Percentiles rank a stretch among this genome's conserved stretches.
Evolutionary conservation across 2,797 vertebrate genomes (phyloP).

Genomic region (Passerculus sandwichensis): DNA sequence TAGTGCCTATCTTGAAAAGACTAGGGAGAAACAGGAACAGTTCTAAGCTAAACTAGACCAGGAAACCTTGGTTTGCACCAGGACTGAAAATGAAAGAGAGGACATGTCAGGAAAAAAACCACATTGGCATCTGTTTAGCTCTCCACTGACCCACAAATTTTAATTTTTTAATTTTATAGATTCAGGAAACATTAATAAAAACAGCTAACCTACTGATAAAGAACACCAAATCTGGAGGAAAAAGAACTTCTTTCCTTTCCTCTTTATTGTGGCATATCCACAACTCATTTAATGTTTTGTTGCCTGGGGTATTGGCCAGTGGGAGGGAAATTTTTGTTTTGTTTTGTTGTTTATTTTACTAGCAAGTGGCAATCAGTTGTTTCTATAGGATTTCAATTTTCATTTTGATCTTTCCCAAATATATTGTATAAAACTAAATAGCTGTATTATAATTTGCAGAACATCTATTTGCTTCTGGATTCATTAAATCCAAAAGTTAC

Average conservation of each 20-base stretch:
- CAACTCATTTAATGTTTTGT: not conserved
- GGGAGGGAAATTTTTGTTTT: rapidly evolving
- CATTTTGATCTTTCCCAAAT: not conserved
- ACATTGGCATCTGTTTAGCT: not conserved
- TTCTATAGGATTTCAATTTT: not conserved
- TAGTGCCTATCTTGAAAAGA: not conserved
- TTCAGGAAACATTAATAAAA: not conserved
- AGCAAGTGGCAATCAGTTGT: not conserved
- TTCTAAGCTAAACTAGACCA: not conserved
- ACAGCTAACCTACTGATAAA: not conserved
- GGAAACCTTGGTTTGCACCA: not conserved
- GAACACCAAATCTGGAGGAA: not conserved
- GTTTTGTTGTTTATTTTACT: not conserved
- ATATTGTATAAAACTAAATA: not conserved
- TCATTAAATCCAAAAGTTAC: not conserved
- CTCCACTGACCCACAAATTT: not conserved
- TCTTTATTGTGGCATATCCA: not conserved
- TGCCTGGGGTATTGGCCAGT: rapidly evolving
- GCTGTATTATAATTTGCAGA: not conserved
- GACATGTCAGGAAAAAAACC: not conserved
- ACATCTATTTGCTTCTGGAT: not conserved
- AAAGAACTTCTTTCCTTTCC: not conserved
- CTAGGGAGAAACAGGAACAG: not conserved
- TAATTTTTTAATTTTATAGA: not conserved
- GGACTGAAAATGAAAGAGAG: not conserved